Conservation (phyloP, 2,888 invertebrate species). For the Bhutanitis thaidina region DNA sequence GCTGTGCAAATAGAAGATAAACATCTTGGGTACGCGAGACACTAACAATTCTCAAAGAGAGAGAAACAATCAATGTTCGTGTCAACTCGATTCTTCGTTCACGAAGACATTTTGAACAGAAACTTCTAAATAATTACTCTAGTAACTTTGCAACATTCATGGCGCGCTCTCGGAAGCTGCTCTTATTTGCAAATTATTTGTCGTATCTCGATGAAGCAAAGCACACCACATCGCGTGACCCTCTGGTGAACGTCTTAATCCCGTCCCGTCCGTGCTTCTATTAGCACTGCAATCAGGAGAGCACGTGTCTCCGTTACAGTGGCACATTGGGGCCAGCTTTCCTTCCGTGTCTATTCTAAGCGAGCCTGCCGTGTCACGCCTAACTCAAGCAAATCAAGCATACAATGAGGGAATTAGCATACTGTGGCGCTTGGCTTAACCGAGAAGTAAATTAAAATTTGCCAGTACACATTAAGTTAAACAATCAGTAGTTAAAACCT, state of each 20-base stretch:
- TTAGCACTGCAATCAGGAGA: slow-evolving; percentile 28
- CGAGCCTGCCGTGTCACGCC: slow-evolving; percentile 61
- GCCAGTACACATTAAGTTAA: slow-evolving; percentile 32
- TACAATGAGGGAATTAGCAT: slow-evolving; percentile 62
- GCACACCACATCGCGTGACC: slow-evolving; percentile 52
- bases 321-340: slow-evolving; percentile 58
- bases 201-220: slow-evolving; percentile 40
- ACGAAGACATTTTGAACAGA: no score
- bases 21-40: slow-evolving; percentile 1
- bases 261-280: slow-evolving; percentile 24
- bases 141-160: background rate
- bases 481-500: slow-evolving; percentile 25
- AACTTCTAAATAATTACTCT: background rate
- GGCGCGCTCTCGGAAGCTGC: slow-evolving; percentile 9
- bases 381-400: slow-evolving; percentile 65
- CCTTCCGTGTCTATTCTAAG: slow-evolving; percentile 75
- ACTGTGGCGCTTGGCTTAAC: slow-evolving; percentile 34
- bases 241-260: slow-evolving; percentile 27
- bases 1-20: slow-evolving; percentile 14
- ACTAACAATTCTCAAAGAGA: background rate
- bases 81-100: background rate
- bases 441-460: slow-evolving; percentile 25
- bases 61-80: background rate
- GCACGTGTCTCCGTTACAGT: slow-evolving; percentile 60
- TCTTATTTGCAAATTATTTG: slow-evolving; percentile 53